Base-by-base conservation (phyloP, 2,797 vertebrate species). In the Neopelma chrysocephalum region DNA sequence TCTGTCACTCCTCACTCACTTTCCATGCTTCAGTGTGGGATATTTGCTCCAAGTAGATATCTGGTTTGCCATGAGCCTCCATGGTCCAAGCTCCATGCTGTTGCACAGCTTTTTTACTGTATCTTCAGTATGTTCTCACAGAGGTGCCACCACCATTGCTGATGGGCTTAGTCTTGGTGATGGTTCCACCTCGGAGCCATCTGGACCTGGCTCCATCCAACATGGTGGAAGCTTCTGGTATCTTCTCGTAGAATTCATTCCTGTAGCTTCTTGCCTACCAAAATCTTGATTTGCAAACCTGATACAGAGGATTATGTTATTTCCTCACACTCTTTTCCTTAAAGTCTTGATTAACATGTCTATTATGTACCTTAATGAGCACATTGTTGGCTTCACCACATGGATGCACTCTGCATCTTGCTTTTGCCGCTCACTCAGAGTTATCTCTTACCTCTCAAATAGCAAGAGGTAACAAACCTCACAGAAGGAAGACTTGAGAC, bases 181-280 rank as follows among this genome's bases (percentile, higher is more conserved):
- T 2, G 4, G 9, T 27, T 65, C 29, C 4, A 0, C 40, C 45
- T 47, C 15, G 20, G 27, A 51, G 5, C 50, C 6, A 2, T 11
- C 27, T 54, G 47, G 40, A 10, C 1, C 5, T 47, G 18, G 10
- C 15, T 51, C 40, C 6, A 6, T 48, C 18, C 3, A 3, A 16
- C 47, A 20, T 8, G 20, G 15, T 21, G 23, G 57, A 34, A 57
- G 38, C 21, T 45, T 64, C 43, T 64, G 21, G 7, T 21, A 11
- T 6, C 50, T 81, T 75, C 15, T 50, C 20, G 31, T 23, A 38
- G 29, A 22, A 51, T n/a, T 32, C 56, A 40, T 15, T 15, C 36
- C 32, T 38, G 20, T 14, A 73, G 31, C 26, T 15, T 4, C 16
- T 11, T 9, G 8, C 3, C 19, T 42, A 32, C 51, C 45, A 58